These are phyloP conservation scores for Poliocrania exsul DNA, from an alignment of 2,797 vertebrate genomes.

Conservation along the genomic window DNA sequence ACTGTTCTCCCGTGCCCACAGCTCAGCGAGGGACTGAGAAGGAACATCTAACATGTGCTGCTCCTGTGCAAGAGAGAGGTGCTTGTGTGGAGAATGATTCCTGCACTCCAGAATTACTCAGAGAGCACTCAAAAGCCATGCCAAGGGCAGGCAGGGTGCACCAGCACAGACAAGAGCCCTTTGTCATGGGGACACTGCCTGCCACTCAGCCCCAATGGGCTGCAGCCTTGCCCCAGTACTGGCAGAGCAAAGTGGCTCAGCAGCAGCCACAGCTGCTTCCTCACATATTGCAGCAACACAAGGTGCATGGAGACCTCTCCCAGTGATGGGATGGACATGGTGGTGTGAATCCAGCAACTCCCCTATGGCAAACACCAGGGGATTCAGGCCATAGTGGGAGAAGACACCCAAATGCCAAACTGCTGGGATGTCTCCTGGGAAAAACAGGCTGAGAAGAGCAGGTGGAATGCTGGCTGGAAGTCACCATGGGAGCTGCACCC, in stretches of 20 bases:
- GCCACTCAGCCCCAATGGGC: neutral
- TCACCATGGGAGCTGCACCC: neutral
- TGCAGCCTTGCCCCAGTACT: neutral
- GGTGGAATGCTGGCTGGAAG: neutral
- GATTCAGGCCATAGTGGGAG: accelerated
- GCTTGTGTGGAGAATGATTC: neutral
- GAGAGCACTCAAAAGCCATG: neutral
- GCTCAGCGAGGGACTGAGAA: accelerated
- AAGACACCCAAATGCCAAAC: neutral
- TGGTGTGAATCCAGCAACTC: neutral
- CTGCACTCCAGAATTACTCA: neutral
- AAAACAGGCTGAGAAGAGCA: neutral
- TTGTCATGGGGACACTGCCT: accelerated
- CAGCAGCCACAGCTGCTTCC: neutral
- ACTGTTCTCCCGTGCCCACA: neutral
- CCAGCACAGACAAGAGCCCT: neutral
- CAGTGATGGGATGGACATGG: accelerated
- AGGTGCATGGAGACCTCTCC: neutral
- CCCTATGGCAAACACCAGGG: accelerated
- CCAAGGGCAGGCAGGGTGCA: neutral
- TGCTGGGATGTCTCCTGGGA: neutral
- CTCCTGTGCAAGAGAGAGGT: neutral
- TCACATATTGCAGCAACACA: accelerated
- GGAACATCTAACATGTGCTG: neutral
- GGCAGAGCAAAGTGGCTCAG: neutral